Percentiles rank a stretch among this genome's conserved stretches.
Evolutionary conservation across 1,140 invertebrate species (phyloP).

Genomic region (Ruditapes philippinarum): DNA sequence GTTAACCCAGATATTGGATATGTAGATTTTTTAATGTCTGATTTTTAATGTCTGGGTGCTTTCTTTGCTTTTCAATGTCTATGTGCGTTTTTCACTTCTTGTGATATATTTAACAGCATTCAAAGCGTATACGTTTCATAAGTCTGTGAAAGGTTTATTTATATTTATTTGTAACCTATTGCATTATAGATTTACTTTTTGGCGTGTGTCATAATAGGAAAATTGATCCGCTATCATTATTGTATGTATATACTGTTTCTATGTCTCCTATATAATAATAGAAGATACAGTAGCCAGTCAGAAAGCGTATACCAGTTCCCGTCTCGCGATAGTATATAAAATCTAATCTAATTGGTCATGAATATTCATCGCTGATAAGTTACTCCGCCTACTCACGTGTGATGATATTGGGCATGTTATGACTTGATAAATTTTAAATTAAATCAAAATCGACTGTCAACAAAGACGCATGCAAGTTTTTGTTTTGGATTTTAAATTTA

Average conservation of each 20-base stretch:
- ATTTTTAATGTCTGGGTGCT: too few species aligned
- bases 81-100: background rate
- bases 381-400: conserved; percentile 36
- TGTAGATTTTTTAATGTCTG: too few species aligned
- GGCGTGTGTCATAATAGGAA: background rate
- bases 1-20: too few species aligned
- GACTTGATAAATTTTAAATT: conserved; percentile 47
- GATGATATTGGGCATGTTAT: conserved; percentile 15
- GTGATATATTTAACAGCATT: background rate
- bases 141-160: background rate
- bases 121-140: background rate
- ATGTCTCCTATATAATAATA: conserved; percentile 42
- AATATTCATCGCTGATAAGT: conserved; percentile 20
- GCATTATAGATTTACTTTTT: background rate
- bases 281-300: conserved; percentile 14
- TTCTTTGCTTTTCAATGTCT: too few species aligned
- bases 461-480: conserved; percentile 33
- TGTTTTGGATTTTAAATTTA: conserved; percentile 39
- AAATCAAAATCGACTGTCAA: conserved; percentile 34
- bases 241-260: conserved; percentile 39
- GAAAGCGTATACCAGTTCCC: background rate
- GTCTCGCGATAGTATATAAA: background rate
- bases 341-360: conserved; percentile 38
- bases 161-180: background rate
- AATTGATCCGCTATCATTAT: background rate